phyloP scores from a whole-genome alignment of 2,888 invertebrate species.

The Dilophus febrilis region DNA sequence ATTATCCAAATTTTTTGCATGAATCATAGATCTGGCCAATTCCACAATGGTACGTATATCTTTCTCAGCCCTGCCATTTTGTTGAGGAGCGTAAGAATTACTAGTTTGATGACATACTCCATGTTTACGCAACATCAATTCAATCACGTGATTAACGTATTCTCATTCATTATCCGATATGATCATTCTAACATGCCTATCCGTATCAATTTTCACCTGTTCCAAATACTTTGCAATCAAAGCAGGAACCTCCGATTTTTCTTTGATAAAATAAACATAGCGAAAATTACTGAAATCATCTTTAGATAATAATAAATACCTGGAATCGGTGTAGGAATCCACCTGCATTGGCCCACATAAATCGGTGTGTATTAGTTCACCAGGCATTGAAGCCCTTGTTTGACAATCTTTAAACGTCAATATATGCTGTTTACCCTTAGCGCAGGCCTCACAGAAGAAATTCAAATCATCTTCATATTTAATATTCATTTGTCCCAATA shows the following conservation, averaged over 20 bases:
- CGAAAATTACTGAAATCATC: conserved; percentile 12
- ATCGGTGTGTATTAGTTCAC: conserved; percentile 14
- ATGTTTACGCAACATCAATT: neutral
- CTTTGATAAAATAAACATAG: conserved; percentile 11
- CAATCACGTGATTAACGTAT: conserved; percentile 4
- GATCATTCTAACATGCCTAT: conserved; percentile 3
- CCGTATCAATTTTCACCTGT: neutral
- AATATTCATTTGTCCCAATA: conserved; percentile 10
- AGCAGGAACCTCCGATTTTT: conserved; percentile 10
- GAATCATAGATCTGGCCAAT: conserved; percentile 10
- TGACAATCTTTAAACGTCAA: conserved; percentile 7
- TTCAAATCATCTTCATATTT: conserved; percentile 5
- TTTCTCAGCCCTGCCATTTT: conserved; percentile 10
- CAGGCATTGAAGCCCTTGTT: neutral
- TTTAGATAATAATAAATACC: conserved; percentile 11
- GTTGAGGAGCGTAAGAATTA: conserved; percentile 11
- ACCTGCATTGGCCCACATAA: conserved; percentile 13
- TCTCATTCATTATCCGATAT: conserved; percentile 6
- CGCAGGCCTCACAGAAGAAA: conserved; percentile 13
- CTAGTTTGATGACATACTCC: conserved; percentile 9
- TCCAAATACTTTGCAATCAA: conserved; percentile 7
- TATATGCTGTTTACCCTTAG: conserved; percentile 12
- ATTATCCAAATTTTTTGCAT: conserved; percentile 11
- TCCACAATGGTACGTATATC: conserved; percentile 11
- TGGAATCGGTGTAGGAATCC: conserved; percentile 8